phyloP scores from a whole-genome alignment of 2,888 invertebrate species.

The Pyrgus malvae region DNA sequence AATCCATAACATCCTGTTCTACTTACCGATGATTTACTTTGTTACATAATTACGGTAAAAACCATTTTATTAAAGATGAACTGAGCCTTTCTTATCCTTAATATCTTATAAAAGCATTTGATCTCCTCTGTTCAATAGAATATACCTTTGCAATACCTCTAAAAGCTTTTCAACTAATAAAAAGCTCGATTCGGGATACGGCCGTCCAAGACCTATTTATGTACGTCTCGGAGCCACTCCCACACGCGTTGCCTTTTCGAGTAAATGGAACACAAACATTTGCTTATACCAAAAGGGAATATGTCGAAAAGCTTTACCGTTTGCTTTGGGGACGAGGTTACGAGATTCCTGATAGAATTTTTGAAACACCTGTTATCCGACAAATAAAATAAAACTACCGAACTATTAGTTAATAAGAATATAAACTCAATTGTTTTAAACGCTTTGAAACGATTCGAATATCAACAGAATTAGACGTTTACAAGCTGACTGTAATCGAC shows the following conservation, averaged over 20 bases:
- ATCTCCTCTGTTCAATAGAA: background rate
- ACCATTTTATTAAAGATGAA: too few relatives aligned
- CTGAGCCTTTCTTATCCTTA: background rate
- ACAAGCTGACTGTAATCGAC: too few relatives aligned
- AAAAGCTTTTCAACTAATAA: background rate
- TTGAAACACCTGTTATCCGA: background rate
- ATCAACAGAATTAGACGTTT: too few relatives aligned
- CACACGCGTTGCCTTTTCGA: slow-evolving; percentile 36
- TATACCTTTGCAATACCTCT: background rate
- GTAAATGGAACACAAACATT: slow-evolving; percentile 54
- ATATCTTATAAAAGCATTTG: background rate
- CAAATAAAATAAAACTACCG: slow-evolving; percentile 5
- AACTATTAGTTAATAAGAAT: too few relatives aligned
- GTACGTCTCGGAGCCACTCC: slow-evolving; percentile 44
- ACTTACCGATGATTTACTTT: too few relatives aligned
- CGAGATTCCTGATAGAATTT: slow-evolving; percentile 4
- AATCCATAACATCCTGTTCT: too few relatives aligned
- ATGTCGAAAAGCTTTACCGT: slow-evolving; percentile 30
- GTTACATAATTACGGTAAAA: too few relatives aligned
- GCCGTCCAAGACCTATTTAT: slow-evolving; percentile 56
- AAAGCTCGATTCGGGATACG: slow-evolving; percentile 25
- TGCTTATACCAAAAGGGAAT: slow-evolving; percentile 36
- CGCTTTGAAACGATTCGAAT: too few relatives aligned
- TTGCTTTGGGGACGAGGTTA: slow-evolving; percentile 22
- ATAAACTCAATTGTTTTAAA: too few relatives aligned